A percentile compares a stretch with the other conserved stretches of the same genome.
phyloP scores from a whole-genome alignment of 2,888 invertebrate species.

The Ochropleura leucogaster region DNA sequence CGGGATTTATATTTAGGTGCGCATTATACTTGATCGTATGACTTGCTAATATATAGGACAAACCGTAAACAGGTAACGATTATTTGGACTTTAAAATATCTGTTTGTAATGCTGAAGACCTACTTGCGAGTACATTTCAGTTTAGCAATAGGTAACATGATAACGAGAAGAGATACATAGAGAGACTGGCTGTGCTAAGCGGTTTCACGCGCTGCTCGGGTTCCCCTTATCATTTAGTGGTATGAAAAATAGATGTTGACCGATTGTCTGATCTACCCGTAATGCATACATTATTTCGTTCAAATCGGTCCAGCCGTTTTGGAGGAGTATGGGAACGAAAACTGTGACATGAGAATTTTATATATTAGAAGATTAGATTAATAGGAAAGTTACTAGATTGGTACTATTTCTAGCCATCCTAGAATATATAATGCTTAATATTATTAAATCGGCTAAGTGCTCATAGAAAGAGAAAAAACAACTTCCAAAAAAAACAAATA shows the following conservation, averaged over 20 bases:
- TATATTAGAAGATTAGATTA: not conserved
- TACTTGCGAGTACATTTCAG: slow-evolving; percentile 8
- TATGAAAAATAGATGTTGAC: no score
- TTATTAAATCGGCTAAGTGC: no score
- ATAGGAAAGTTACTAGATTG: not conserved
- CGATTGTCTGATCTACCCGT: no score
- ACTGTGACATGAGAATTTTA: no score
- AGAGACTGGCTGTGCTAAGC: no score
- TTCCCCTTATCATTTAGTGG: no score
- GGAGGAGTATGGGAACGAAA: no score
- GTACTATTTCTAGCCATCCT: not conserved
- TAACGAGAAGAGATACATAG: not conserved
- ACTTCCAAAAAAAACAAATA: no score
- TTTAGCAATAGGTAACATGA: slow-evolving; percentile 30
- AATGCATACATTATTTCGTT: no score
- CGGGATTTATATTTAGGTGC: slow-evolving; percentile 34
- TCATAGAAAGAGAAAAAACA: no score
- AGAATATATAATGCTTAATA: not conserved
- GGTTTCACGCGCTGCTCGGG: no score
- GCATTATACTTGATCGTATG: slow-evolving; percentile 34
- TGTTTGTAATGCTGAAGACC: slow-evolving; percentile 27
- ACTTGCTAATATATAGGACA: slow-evolving; percentile 54
- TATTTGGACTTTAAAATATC: slow-evolving; percentile 48
- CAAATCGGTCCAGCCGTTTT: no score
- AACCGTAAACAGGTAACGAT: slow-evolving; percentile 38